Evolutionary conservation across 2,888 invertebrate genomes (phyloP), one percentile per base, ranked within the genome.

Genomic region (Machimus atricapillus): DNA sequence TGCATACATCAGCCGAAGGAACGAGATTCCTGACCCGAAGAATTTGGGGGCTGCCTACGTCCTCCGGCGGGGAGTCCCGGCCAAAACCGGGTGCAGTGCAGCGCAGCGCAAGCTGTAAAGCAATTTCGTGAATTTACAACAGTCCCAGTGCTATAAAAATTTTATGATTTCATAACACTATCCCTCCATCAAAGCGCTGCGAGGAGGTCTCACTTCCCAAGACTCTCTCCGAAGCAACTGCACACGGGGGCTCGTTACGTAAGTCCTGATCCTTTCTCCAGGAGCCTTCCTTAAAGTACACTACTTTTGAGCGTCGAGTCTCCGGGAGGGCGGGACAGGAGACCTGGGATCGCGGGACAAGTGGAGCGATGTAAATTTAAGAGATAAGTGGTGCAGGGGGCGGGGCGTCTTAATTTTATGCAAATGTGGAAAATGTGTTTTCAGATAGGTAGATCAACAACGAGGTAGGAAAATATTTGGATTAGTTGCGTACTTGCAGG

Each of bases 151-250:
- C 85, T 31, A 85, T 85, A 85, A 74, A 85, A 85, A 31, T 74
- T 85, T 85, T 85, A 85, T 85, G 85, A 85, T 85, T 85, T 74
- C 85, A 74, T 85, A 85, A 74, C 85, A 74, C 85, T 85, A 74
- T 85, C 85, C 46, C 85, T 46, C 46, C 46, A 74, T 85, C 85
- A 74, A 83, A 66, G 66, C 23, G 40, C 66, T 40, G 37, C 27
- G 66, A 85, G 74, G 27, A 74, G 74, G 43, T 37, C 31, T 31
- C 56, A 23, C 85, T 40, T 27, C 23, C 74, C 46, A 74, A 9
- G 85, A 74, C 46, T 73, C 46, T 73, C 16, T 19, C 58, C 1
- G 4, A 16, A 12, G 27, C 27, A 74, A 85, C 31, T 85, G 85
- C 85, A 85, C 85, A 74, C 74, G 43, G 43, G 43, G 27, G 19